Evolutionary conservation across 2,113 vertebrate species (phyloP).

Genomic region (Bubo scandiacus): DNA sequence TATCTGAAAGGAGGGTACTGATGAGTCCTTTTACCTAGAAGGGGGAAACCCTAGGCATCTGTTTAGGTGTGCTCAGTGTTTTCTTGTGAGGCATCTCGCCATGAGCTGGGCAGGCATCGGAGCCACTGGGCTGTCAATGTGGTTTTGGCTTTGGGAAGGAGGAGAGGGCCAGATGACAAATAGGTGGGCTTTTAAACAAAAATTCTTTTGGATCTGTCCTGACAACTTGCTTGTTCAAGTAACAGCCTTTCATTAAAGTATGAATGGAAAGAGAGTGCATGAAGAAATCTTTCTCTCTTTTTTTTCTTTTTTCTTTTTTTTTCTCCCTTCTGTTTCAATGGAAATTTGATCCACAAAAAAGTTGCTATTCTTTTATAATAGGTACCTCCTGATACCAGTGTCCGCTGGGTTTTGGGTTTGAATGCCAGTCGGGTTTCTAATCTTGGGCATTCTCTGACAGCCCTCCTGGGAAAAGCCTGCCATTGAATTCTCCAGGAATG

Average conservation of each 20-base stretch:
- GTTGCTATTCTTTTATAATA: background rate
- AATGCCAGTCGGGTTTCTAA: slow-evolving; percentile 45
- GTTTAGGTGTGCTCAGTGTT: background rate
- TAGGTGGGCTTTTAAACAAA: background rate
- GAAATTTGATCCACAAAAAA: background rate
- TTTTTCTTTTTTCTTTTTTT: fast-evolving
- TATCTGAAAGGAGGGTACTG: background rate
- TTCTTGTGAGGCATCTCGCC: background rate
- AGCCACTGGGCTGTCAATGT: background rate
- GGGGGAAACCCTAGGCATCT: background rate
- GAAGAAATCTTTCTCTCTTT: background rate
- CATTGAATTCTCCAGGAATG: slow-evolving; percentile 57
- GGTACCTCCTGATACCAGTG: background rate
- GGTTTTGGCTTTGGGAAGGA: background rate
- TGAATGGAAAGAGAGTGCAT: background rate
- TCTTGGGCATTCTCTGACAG: slow-evolving; percentile 48
- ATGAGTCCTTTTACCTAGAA: background rate
- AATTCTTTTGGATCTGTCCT: background rate
- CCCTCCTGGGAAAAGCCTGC: slow-evolving; percentile 16
- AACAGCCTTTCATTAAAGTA: background rate
- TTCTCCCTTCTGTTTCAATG: background rate
- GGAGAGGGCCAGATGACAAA: background rate
- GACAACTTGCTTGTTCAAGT: background rate
- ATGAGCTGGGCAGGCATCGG: background rate
- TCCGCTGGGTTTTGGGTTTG: background rate